phyloP scores from a whole-genome alignment of 2,888 invertebrate species.

The Ypsolopha scabrella region DNA sequence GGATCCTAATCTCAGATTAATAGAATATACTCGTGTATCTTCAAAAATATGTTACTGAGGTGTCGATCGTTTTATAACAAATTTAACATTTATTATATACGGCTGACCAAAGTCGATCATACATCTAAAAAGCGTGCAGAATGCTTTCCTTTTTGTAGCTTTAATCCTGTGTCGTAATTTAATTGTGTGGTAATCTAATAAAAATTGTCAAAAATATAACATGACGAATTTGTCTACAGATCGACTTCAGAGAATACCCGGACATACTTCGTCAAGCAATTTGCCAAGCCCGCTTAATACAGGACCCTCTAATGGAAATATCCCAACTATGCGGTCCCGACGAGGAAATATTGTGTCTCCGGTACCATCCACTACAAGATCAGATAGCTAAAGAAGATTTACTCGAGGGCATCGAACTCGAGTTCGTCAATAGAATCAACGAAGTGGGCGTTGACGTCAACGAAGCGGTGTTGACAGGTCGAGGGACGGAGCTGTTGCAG shows the following conservation, averaged over 20 bases:
- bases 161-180: no score
- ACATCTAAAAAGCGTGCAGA: no score
- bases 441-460: slow-evolving; percentile 99
- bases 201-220: neutral
- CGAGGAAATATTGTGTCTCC: slow-evolving; percentile 95
- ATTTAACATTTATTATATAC: no score
- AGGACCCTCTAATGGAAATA: slow-evolving; percentile 97
- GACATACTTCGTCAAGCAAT: slow-evolving; percentile 91
- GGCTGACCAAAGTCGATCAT: no score
- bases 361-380: slow-evolving; percentile 90
- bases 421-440: slow-evolving; percentile 95
- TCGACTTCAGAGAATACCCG: slow-evolving; percentile 95
- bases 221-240: slow-evolving; percentile 27
- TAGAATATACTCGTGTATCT: no score
- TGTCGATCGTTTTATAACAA: no score
- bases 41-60: no score
- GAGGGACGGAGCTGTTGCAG: slow-evolving; percentile 91
- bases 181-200: neutral
- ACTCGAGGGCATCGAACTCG: slow-evolving; percentile 85
- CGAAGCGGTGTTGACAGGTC: slow-evolving; percentile 88
- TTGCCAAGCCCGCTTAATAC: slow-evolving; percentile 90
- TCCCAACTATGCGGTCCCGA: slow-evolving; percentile 96
- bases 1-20: no score
- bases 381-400: slow-evolving; percentile 88
- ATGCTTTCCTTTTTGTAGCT: no score